A percentile compares a stretch with the other conserved stretches of the same genome.
These are phyloP conservation scores for Hyppa rectilinea DNA, from an alignment of 2,888 invertebrate species.

Conservation along the genomic window DNA sequence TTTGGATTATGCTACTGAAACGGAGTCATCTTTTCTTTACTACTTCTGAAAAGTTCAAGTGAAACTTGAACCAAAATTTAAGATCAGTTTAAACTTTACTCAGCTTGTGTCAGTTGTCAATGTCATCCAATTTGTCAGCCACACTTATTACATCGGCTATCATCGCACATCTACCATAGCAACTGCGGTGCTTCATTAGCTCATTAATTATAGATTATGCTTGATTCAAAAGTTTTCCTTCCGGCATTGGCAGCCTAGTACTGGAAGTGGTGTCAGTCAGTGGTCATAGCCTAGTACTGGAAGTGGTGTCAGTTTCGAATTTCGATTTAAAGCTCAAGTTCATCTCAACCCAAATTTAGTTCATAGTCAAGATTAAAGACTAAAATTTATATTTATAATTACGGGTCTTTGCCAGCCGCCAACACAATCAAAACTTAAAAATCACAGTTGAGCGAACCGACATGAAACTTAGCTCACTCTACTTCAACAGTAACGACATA, in stretches of 20 bases:
- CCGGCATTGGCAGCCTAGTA: constrained; percentile 6
- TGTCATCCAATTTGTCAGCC: constrained; percentile 26
- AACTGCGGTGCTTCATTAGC: constrained; percentile 20
- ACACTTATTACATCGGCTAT: constrained; percentile 35
- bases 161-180: constrained; percentile 19
- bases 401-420: neutral
- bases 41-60: neutral
- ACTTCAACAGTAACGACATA: neutral
- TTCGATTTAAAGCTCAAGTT: neutral
- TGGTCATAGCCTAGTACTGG: neutral
- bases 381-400: neutral
- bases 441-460: neutral
- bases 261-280: too few species aligned
- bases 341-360: neutral
- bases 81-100: neutral
- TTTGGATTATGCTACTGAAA: too few species aligned
- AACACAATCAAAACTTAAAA: neutral
- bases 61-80: neutral
- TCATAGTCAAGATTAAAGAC: neutral
- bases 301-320: neutral
- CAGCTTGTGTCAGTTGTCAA: neutral
- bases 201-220: constrained; percentile 13
- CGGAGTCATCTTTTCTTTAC: too few species aligned
- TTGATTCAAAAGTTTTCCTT: constrained; percentile 12
- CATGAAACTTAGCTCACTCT: neutral